Conservation (phyloP, 2,888 invertebrate genomes). For the Atethmia centrago region DNA sequence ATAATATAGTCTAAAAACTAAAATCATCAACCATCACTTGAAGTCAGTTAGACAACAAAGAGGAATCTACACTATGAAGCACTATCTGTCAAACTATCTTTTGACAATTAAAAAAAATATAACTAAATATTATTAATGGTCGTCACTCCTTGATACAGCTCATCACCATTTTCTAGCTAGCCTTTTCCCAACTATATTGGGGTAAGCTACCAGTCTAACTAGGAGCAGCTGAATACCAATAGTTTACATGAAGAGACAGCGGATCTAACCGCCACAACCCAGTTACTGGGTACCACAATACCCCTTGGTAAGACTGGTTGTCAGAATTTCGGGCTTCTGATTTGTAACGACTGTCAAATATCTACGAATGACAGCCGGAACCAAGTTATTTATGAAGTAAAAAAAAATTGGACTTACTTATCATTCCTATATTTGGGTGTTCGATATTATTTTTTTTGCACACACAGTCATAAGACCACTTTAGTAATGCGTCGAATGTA, state of each 20-base stretch:
- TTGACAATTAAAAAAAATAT: background rate
- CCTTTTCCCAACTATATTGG: no score
- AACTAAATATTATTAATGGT: no score
- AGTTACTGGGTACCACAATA: background rate
- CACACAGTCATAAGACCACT: constrained; percentile 40
- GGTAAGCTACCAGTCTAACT: background rate
- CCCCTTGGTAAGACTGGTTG: background rate
- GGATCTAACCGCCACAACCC: background rate
- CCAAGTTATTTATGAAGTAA: background rate
- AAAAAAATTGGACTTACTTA: constrained; percentile 39
- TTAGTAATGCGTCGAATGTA: constrained; percentile 21
- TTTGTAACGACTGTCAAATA: no score
- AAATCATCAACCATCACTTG: no score
- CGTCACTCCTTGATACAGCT: background rate
- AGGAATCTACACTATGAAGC: background rate
- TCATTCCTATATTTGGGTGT: constrained; percentile 29
- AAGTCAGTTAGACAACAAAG: no score
- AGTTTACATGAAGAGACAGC: background rate
- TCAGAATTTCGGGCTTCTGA: background rate
- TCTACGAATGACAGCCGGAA: background rate
- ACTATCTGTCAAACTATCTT: background rate
- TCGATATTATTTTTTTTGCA: constrained; percentile 37
- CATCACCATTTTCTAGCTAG: background rate
- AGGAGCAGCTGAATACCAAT: background rate
- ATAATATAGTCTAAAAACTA: no score